Base-by-base conservation (phyloP, 2,797 vertebrate species). In the Cuculus canorus region DNA sequence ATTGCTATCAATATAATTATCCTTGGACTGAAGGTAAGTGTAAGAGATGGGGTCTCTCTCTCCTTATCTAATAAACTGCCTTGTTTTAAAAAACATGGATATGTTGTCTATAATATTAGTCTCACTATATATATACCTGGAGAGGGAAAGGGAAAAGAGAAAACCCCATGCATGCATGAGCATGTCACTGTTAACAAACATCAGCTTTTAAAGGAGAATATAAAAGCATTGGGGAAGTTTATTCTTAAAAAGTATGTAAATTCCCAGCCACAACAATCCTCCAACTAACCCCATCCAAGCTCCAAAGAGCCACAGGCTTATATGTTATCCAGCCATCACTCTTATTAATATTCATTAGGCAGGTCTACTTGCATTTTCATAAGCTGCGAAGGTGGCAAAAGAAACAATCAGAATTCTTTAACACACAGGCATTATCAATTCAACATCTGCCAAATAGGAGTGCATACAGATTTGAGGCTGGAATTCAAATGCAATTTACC, bases 401-500 rank as follows among this genome's bases (percentile, higher is more conserved):
- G 97, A 97, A 98, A 98, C 97, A 96, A 97, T 96, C 96, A 96
- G 97, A 97, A 98, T 98, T 97, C 97, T 97, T 97, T 96, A 97
- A 97, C 96, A 95, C 96, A 92, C 47, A 17, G 91, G 87, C 97
- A 97, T 97, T 97, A 97, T 97, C 97, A 96, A 96, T 95, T 97
- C 97, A 96, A 94, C 95, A 95, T 97, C 97, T 92, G 95, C 97
- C 97, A 96, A 95, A 97, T 50, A 95, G 95, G 91, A 95, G 84
- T 30, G 39, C 84, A 92, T 50, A 68, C 75, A 91, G 95, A 97
- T 93, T 94, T 91, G 88, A 97, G 96, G 96, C 73, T 96, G 92
- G 96, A 97, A 97, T 97, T 97, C 95, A 96, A 97, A 97, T 75
- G 91, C 88, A 90, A 83, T 97, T 97, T 97, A 97, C 97, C 96